Evolutionary conservation across 2,797 vertebrate genomes (phyloP).

Genomic region (Gobionotothen gibberifrons): DNA sequence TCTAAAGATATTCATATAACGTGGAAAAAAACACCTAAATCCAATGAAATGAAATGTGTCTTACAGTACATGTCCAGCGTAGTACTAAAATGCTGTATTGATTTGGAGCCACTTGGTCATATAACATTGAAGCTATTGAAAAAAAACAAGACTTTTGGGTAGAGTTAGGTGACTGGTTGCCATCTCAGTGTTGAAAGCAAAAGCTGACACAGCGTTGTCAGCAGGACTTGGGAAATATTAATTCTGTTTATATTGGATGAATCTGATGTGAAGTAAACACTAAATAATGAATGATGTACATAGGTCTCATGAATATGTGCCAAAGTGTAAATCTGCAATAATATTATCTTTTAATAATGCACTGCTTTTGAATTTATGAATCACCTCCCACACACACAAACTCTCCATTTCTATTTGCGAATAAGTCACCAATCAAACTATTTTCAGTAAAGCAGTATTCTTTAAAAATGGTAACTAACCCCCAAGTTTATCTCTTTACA

Average conservation of each 20-base stretch:
- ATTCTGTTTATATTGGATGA: constrained; percentile 73
- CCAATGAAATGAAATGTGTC: no score
- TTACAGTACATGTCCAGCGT: no score
- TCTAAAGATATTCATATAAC: no score
- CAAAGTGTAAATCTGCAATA: constrained; percentile 31
- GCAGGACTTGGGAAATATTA: constrained; percentile 56
- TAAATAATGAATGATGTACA: constrained; percentile 80
- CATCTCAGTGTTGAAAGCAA: constrained; percentile 44
- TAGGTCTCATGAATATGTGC: constrained; percentile 69
- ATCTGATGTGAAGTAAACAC: constrained; percentile 79
- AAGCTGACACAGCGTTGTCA: constrained; percentile 49
- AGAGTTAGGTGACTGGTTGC: constrained; percentile 11
- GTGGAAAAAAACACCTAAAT: no score
- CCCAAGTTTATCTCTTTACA: not conserved
- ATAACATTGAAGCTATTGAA: no score
- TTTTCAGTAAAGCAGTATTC: constrained; percentile 4
- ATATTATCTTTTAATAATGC: constrained; percentile 19
- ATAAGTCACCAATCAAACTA: constrained; percentile 33
- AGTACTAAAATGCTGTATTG: no score
- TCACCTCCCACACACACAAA: constrained; percentile 40
- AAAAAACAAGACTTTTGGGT: not conserved
- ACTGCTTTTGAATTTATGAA: constrained; percentile 53
- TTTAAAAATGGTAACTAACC: not conserved
- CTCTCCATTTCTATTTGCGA: constrained; percentile 3
- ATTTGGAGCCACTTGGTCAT: no score